Evolutionary conservation across 1,140 invertebrate genomes (phyloP).

Genomic region (Sinella curviseta): DNA sequence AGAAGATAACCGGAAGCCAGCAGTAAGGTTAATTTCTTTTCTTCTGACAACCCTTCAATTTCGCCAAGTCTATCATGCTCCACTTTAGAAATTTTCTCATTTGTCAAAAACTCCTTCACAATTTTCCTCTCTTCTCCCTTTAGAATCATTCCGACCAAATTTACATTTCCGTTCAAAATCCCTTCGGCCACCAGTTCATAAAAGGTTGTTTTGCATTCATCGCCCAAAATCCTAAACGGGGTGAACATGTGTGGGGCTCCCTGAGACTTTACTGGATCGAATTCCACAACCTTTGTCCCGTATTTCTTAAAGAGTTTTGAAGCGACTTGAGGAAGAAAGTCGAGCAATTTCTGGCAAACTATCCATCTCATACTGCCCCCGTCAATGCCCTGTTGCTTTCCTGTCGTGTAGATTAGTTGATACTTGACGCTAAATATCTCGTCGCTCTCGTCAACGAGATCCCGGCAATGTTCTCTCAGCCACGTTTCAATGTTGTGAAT

Average conservation of each 20-base stretch:
- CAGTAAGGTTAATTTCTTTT: slow-evolving; percentile 4
- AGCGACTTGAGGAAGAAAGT: not conserved
- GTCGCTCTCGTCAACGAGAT: slow-evolving; percentile 38
- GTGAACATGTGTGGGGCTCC: not conserved
- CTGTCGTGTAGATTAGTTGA: slow-evolving; percentile 37
- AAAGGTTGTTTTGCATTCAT: not conserved
- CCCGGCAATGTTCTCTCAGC: not conserved
- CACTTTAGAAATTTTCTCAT: not conserved
- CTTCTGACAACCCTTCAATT: not conserved
- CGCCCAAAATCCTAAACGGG: not conserved
- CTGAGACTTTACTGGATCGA: not conserved
- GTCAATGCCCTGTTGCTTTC: slow-evolving; percentile 18
- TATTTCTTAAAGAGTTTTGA: not conserved
- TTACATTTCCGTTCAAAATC: not conserved
- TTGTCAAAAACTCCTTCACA: slow-evolving; percentile 13
- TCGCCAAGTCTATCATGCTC: not conserved
- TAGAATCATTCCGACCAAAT: not conserved
- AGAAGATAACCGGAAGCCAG: slow-evolving; percentile 13
- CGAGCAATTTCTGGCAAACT: slow-evolving; percentile 25
- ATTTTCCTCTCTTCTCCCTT: not conserved
- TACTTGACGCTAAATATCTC: slow-evolving; percentile 37
- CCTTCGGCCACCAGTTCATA: not conserved
- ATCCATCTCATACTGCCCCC: not conserved
- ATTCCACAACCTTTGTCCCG: not conserved
- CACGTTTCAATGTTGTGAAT: not conserved